Percentiles rank a stretch among this genome's conserved stretches.
Evolutionary conservation across 2,113 vertebrate genomes (phyloP).

Genomic region (Chamaea fasciata): DNA sequence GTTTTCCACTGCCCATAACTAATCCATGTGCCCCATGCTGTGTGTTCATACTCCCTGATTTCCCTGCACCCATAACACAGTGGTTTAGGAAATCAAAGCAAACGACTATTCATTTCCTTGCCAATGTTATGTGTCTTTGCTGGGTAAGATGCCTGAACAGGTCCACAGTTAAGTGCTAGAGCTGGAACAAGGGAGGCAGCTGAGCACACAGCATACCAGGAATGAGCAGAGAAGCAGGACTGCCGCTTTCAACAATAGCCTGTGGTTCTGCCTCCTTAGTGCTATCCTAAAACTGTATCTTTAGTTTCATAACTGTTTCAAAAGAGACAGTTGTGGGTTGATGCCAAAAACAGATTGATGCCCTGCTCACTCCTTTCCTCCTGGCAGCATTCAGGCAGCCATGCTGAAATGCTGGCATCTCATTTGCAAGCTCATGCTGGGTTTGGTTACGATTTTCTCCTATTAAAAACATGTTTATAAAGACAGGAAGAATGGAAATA

Average conservation of each 20-base stretch:
- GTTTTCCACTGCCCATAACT: background rate
- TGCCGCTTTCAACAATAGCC: background rate
- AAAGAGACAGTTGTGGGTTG: background rate
- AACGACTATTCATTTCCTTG: background rate
- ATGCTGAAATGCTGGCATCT: background rate
- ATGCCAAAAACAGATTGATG: background rate
- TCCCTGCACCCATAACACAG: background rate
- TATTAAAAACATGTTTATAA: background rate
- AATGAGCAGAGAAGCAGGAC: background rate
- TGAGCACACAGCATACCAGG: background rate
- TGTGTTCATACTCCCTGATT: accelerated
- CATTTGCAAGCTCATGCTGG: background rate
- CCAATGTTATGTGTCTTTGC: background rate
- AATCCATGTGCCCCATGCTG: background rate
- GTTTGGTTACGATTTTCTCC: background rate
- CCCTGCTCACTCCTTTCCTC: background rate
- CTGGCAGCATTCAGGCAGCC: background rate
- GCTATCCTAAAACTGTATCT: background rate
- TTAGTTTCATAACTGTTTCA: background rate
- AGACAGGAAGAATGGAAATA: background rate
- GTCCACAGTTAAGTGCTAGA: background rate
- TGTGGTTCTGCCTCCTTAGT: background rate
- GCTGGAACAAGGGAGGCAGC: background rate
- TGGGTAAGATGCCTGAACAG: background rate
- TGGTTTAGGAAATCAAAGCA: background rate